Evolutionary conservation across 2,888 invertebrate species (phyloP).

Genomic region (Tipula unca): DNA sequence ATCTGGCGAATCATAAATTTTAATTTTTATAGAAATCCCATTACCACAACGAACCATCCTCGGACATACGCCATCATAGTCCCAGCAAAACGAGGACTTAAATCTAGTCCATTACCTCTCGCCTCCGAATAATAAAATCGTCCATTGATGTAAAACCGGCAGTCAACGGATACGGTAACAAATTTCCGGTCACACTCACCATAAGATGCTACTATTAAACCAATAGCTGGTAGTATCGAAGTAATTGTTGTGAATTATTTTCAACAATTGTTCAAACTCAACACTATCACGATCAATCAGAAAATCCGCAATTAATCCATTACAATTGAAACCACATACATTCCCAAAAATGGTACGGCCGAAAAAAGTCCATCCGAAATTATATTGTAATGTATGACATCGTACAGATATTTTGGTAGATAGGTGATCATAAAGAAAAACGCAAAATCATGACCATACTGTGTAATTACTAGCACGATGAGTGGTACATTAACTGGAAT

Average conservation of each 20-base stretch:
- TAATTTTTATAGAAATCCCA: too few species aligned
- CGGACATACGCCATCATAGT: neutral
- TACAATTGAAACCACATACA: constrained; percentile 51
- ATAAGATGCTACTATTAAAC: neutral
- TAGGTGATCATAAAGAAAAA: constrained; percentile 58
- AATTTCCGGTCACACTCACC: neutral
- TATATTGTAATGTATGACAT: constrained; percentile 53
- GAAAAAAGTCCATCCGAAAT: constrained; percentile 51
- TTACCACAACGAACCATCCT: neutral
- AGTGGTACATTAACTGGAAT: constrained; percentile 63
- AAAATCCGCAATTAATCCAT: constrained; percentile 59
- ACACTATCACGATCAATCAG: neutral
- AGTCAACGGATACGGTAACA: neutral
- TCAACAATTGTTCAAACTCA: neutral
- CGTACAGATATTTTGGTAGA: constrained; percentile 54
- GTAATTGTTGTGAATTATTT: neutral
- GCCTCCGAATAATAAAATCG: neutral
- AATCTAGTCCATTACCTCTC: neutral
- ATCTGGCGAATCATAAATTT: too few species aligned
- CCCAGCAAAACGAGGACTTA: neutral
- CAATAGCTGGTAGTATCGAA: neutral
- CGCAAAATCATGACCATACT: constrained; percentile 58
- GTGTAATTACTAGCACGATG: constrained; percentile 67
- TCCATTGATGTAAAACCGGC: neutral
- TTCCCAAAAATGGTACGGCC: constrained; percentile 51